These are phyloP conservation scores for Monochamus alternatus DNA, from an alignment of 2,888 invertebrate species.

Conservation along the genomic window DNA sequence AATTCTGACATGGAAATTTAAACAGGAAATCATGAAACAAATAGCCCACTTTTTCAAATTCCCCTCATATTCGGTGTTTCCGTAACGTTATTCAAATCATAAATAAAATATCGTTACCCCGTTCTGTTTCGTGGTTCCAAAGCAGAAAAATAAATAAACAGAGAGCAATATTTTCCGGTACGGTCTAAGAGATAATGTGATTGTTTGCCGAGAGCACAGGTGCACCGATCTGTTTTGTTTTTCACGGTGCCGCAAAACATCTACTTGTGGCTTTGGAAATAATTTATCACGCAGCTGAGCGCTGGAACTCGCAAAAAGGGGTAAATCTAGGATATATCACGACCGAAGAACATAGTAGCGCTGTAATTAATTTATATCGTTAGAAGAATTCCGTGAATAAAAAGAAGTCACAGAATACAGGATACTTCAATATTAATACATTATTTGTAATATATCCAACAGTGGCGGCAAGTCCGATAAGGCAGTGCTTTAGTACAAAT, in stretches of 20 bases:
- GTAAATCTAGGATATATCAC: constrained; percentile 11
- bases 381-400: neutral
- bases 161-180: constrained; percentile 22
- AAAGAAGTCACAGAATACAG: no score
- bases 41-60: neutral
- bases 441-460: no score
- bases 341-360: neutral
- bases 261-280: constrained; percentile 31
- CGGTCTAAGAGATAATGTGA: constrained; percentile 30
- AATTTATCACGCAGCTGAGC: constrained; percentile 29
- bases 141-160: constrained; percentile 30
- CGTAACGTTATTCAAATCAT: neutral
- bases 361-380: neutral
- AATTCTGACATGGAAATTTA: neutral
- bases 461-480: no score
- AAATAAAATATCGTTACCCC: constrained; percentile 5
- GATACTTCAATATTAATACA: no score
- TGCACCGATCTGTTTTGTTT: constrained; percentile 26
- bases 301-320: constrained; percentile 21
- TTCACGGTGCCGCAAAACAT: constrained; percentile 22
- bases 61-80: neutral
- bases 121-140: neutral
- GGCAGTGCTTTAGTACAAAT: no score
- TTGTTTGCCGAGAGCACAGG: constrained; percentile 30
- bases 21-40: neutral